Evolutionary conservation across 1,140 invertebrate species (phyloP), one percentile per base, ranked within the genome.

Genomic region (Maniola jurtina): DNA sequence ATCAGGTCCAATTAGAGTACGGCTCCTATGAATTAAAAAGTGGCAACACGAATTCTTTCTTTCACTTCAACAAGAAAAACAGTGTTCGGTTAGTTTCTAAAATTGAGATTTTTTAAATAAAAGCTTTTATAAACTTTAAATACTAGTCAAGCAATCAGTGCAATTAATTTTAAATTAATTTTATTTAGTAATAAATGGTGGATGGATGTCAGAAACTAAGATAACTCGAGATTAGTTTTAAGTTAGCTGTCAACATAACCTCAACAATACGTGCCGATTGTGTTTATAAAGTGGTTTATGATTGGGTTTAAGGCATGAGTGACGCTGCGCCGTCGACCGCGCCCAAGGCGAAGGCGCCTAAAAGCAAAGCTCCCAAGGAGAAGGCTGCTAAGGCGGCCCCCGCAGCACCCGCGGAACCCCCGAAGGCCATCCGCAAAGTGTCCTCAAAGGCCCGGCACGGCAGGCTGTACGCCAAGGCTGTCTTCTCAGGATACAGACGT

Each of bases 401-500:
- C 14, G 82, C 86, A n/a, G 85, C 89, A 6, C 88, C 90, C 33
- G 84, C 85, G 6, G 87, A 90, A 62, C 88, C 89, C 64, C 82
- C 87, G 60, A 91, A 88, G 71, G 84, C 90, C 50, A 82, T 93
- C 58, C 94, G 93, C 64, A 94, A 92, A 71, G 92, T 94, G 62
- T 93, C 92, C 5, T 92, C 92, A 16, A 94, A 94, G 80, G 91
- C 94, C 67, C 91, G 92, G 64, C 95, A 96, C 79, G 96, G 96
- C 61, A 93, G 98, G 79, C 92, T 99, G 14, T 99, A 99, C 82
- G 97, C 97, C 15, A 99, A 99, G 91, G 98, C 97, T 36, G 96
- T 99, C 15, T 99, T 99, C 92, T 98, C 98, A 77, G 99, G 99
- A 58, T 99, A 98, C 93, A 99, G 98, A 91, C 94, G 99, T 80